Evolutionary conservation across 2,888 invertebrate genomes (phyloP).

Genomic region (Odontocerum albicorne): DNA sequence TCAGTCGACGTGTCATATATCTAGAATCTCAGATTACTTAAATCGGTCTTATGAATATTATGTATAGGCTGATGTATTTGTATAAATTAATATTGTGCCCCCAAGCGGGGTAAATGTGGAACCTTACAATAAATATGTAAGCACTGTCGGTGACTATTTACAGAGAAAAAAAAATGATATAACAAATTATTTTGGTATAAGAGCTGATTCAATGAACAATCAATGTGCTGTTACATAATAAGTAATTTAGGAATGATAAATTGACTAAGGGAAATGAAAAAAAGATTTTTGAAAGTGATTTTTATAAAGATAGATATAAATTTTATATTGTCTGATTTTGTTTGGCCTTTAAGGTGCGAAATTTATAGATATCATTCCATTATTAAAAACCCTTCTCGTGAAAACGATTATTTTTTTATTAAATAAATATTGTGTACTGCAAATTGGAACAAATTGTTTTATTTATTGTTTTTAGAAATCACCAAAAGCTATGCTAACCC

Average conservation of each 20-base stretch:
- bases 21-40: conserved; percentile 30
- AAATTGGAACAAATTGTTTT: conserved; percentile 20
- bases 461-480: too few species aligned
- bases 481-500: too few species aligned
- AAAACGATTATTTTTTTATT: conserved; percentile 62
- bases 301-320: conserved; percentile 65
- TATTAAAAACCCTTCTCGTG: conserved; percentile 62
- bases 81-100: conserved; percentile 19
- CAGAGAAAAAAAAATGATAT: conserved; percentile 30
- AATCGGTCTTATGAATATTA: conserved; percentile 36
- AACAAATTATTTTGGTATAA: conserved; percentile 34
- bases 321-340: conserved; percentile 74
- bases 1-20: conserved; percentile 29
- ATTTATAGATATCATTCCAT: conserved; percentile 57
- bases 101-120: conserved; percentile 16
- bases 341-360: conserved; percentile 54
- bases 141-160: conserved; percentile 33
- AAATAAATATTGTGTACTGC: conserved; percentile 49
- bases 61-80: conserved; percentile 34
- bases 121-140: conserved; percentile 32
- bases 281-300: conserved; percentile 55
- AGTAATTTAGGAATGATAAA: conserved; percentile 33
- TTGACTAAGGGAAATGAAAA: conserved; percentile 25
- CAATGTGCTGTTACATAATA: conserved; percentile 35
- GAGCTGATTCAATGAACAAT: conserved; percentile 35